phyloP scores from a whole-genome alignment of 2,888 invertebrate genomes.

The Drosophila setosimentum region DNA sequence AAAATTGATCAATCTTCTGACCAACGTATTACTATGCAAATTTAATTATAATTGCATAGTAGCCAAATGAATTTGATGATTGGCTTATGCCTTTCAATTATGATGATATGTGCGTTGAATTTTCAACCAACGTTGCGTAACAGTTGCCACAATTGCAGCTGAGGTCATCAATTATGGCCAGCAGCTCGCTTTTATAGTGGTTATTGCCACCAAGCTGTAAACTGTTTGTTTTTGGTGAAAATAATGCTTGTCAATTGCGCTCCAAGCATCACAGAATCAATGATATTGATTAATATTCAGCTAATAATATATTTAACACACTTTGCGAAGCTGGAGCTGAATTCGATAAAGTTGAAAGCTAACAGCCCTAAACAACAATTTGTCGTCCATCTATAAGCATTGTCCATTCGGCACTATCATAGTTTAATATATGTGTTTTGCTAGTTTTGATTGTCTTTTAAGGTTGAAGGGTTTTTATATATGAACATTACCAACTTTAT shows the following conservation, averaged over 20 bases:
- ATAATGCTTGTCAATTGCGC: constrained; percentile 43
- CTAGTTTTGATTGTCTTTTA: constrained; percentile 49
- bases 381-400: constrained; percentile 10
- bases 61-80: constrained; percentile 55
- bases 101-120: constrained; percentile 43
- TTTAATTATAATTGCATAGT: constrained; percentile 65
- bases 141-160: constrained; percentile 33
- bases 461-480: constrained; percentile 43
- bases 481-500: constrained; percentile 21
- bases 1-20: constrained; percentile 1
- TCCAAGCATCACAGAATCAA: constrained; percentile 5
- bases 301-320: constrained; percentile 4
- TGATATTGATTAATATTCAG: neutral
- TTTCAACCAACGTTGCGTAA: neutral
- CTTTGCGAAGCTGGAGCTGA: constrained; percentile 9
- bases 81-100: constrained; percentile 53
- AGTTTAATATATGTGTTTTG: constrained; percentile 36
- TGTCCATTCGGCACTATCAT: constrained; percentile 33
- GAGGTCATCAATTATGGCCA: constrained; percentile 38
- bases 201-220: constrained; percentile 30
- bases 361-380: constrained; percentile 1
- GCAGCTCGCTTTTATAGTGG: constrained; percentile 27
- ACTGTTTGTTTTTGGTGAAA: constrained; percentile 27
- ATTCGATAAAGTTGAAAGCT: neutral
- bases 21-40: constrained; percentile 47